phyloP scores from a whole-genome alignment of 2,797 vertebrate species.

The Urosaurus nigricauda region DNA sequence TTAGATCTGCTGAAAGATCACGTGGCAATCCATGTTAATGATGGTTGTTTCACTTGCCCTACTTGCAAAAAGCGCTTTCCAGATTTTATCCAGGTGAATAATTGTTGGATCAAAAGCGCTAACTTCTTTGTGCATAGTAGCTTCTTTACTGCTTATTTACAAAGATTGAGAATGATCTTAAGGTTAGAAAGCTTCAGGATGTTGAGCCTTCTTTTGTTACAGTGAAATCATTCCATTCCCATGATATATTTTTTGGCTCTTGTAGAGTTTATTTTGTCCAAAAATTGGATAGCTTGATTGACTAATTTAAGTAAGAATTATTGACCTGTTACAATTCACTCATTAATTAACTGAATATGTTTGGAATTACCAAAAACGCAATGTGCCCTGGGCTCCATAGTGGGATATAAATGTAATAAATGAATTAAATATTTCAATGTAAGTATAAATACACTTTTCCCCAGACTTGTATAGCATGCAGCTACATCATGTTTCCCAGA shows the following conservation, averaged over 20 bases:
- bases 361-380: not conserved
- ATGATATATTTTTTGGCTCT: not conserved
- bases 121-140: rapidly evolving
- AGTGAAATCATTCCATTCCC: not conserved
- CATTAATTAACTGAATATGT: not conserved
- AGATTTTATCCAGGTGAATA: slow-evolving; percentile 95
- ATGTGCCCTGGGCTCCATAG: not conserved
- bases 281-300: not conserved
- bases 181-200: not conserved
- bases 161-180: not conserved
- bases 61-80: slow-evolving; percentile 96
- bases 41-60: slow-evolving; percentile 94
- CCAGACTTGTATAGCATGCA: not conserved
- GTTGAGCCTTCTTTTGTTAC: not conserved
- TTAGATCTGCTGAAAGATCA: slow-evolving; percentile 96
- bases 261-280: not conserved
- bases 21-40: slow-evolving; percentile 89
- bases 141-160: not conserved
- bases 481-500: not conserved
- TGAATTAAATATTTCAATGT: not conserved
- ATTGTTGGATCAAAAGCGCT: rapidly evolving
- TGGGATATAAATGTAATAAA: not conserved
- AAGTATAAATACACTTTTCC: not conserved
- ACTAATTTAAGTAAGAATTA: not conserved
- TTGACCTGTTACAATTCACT: not conserved